These are phyloP conservation scores for Tortrix viridana DNA, from an alignment of 2,888 invertebrate species.

Conservation along the genomic window DNA sequence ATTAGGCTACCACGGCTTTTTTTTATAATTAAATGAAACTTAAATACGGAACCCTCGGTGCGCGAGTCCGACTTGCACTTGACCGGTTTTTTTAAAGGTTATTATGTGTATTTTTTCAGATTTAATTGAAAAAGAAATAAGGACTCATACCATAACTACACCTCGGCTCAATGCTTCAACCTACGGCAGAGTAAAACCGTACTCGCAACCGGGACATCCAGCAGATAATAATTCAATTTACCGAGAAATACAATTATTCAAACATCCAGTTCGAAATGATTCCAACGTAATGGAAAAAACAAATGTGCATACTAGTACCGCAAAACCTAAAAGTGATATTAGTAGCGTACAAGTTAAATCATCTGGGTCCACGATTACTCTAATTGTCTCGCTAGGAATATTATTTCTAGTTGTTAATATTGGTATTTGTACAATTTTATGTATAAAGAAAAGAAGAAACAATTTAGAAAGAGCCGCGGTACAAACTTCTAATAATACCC, in stretches of 20 bases:
- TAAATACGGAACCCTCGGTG: too few relatives aligned
- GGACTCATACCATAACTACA: constrained; percentile 55
- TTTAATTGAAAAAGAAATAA: constrained; percentile 56
- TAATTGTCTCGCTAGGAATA: constrained; percentile 86
- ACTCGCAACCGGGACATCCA: constrained; percentile 54
- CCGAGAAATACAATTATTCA: constrained; percentile 71
- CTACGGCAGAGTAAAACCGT: constrained; percentile 64
- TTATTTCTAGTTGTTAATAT: constrained; percentile 90
- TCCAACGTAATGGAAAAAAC: constrained; percentile 66
- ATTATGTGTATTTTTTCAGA: constrained; percentile 54
- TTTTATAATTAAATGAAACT: too few relatives aligned
- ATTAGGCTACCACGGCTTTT: too few relatives aligned
- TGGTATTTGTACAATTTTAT: constrained; percentile 87
- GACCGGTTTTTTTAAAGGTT: too few relatives aligned
- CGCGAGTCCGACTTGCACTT: too few relatives aligned
- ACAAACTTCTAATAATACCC: constrained; percentile 73
- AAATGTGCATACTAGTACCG: constrained; percentile 52
- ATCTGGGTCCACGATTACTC: constrained; percentile 85
- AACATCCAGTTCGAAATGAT: constrained; percentile 55
- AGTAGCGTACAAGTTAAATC: constrained; percentile 73
- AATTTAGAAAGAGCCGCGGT: constrained; percentile 77
- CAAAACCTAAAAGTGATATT: constrained; percentile 52
- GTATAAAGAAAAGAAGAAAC: constrained; percentile 86
- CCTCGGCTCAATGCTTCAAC: constrained; percentile 55
- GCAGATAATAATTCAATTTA: constrained; percentile 65